Base-by-base conservation (phyloP, 1,140 invertebrate species). In the Drosophila carrolli region DNA sequence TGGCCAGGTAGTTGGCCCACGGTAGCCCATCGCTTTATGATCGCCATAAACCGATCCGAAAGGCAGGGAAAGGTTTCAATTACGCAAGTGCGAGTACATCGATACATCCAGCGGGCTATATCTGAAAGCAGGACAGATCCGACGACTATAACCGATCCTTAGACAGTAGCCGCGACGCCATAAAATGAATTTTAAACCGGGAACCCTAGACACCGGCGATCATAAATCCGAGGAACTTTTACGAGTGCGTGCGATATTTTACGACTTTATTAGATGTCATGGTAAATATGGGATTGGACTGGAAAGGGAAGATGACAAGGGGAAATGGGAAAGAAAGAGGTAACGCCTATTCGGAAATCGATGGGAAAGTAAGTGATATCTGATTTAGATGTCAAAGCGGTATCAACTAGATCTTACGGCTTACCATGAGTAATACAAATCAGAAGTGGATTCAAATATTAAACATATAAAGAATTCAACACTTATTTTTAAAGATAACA, bases 251-350 rank as follows among this genome's bases (percentile, higher is more conserved):
- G 37, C 19, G 29, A 74, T 66, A 62, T 79, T 67, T 82, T 71
- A 88, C 78, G 83, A 63, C 75, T 83, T 79, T 88, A 82, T 86
- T 82, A 86, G 46, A 68, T 72, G 70, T 78, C 60, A 44, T 44
- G 9, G 50, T 53, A 54, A 67, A 72, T 63, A 61, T 57, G 63
- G 14, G 40, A 63, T 57, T 5, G 47, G 47, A 14, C 4, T 38
- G 37, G 10, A 51, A 32, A 4, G 46, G 13, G 5, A n/a, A 48
- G n/a, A 14, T 4, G 47, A 0, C 19, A 47, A 11, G 11, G 19
- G 7, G 8, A 3, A 29, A 37, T 35, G 19, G 23, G 56, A 46
- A 55, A 60, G 14, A 8, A 5, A 5, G 19, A 27, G 54, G 23
- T 43, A 41, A 29, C 38, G 54, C 54, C 38, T 29, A 23, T 27